Evolutionary conservation across 2,113 vertebrate species (phyloP), one percentile per base, ranked within the genome.

Genomic region (Mus pahari): DNA sequence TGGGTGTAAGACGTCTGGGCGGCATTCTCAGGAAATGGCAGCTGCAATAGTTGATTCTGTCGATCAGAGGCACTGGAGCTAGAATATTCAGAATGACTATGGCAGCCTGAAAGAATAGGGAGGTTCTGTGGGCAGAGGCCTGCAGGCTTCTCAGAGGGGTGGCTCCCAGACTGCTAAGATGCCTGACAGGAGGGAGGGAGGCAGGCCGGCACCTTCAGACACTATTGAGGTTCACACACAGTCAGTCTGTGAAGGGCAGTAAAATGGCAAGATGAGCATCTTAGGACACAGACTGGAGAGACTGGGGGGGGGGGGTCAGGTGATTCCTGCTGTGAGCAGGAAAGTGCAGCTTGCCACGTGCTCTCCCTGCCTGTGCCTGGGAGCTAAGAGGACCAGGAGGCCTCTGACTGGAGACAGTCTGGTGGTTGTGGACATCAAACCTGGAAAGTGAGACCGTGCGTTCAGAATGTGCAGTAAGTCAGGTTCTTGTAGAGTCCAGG

Each of bases 401-500:
- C 42, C 91, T 96, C 74, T 78, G 17, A 58, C 42, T 0, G 26
- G 62, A 58, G 58, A 31, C 73, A 89, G 4, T 45, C 42, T 22
- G 4, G 36, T 82, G 50, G 53, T 11, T 42, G 78, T 24, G 39
- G 92, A 73, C 75, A 45, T 78, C 36, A 55, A 14, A 7, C 62
- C 81, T 60, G 19, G 55, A 45, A 73, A 94, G 45, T 55, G 86
- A 81, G 31, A 77, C 48, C 28, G 36, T 45, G 13, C 19, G 4
- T 48, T 94, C 74, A 86, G 86, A 66, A 88, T 92, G 93, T 81
- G 74, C 74, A 95, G 88, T 90, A 79, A 90, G 60, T 68, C 78
- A 48, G 58, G 78, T 92, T 50, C 26, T 77, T 48, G 39, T 17
- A 12, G 12, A 55, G 16, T 81, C 42, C 26, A 39, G 24, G 68